Base-by-base conservation (phyloP, 2,797 vertebrate genomes). In the Menidia menidia region DNA sequence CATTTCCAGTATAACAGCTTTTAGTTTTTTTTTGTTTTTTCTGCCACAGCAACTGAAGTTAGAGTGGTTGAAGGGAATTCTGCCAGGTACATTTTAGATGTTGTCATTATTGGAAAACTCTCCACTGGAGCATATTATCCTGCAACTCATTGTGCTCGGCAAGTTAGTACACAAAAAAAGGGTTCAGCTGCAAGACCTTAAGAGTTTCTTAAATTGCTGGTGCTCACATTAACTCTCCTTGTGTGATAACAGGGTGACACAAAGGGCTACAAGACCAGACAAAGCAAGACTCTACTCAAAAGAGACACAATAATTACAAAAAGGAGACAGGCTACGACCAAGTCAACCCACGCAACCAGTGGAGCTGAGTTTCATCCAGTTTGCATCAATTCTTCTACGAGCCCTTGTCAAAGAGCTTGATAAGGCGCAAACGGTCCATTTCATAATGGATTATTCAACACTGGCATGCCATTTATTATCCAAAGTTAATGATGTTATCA, bases 21-120 rank as follows among this genome's bases (percentile, higher is more conserved):
- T 68, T 78, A 86, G 69, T 75, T 57, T 71, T 75, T 79, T 65
- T 77, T 87, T 69, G 73, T 60, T 71, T 76, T 85, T 56, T 60
- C 73, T 74, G 61, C 53, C 60, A 68, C 12, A 18, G 32, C 42
- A 80, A 78, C 64, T 72, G 80, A 82, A 67, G 53, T 44, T 52
- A 48, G 39, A 71, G 76, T 59, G 65, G 43, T 51, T 64, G 52
- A 75, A 39, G 7, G 35, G 35, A 39, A 45, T 72, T 65, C 67
- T 56, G 57, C 14, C 10, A 55, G 47, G 43, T 59, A 60, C 54
- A 63, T 73, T 32, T 60, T 32, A 74, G 82, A 64, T 62, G 60
- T 35, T 61, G 48, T 71, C 63, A 68, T 51, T 53, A 39, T 16
- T 66, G 54, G 18, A 53, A 32, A 52, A 42, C 60, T 61, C 25